These are phyloP conservation scores for Manis javanica DNA, from an alignment of 2,797 vertebrate species.

Conservation along the genomic window DNA sequence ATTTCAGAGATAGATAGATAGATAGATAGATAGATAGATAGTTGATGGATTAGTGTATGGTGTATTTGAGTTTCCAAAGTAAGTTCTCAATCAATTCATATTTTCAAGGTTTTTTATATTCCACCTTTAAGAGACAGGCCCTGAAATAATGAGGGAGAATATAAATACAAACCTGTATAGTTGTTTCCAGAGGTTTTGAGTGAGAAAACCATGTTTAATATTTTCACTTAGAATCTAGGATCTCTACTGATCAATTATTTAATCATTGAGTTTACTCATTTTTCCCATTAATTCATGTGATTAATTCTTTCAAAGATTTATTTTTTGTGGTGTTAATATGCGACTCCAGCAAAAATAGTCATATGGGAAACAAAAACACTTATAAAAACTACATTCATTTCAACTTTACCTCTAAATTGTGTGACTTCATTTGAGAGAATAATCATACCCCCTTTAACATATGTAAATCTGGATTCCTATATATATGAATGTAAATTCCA, in stretches of 20 bases:
- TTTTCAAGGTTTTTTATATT: neutral
- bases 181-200: neutral
- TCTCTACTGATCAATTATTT: neutral
- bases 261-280: neutral
- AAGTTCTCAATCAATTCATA: neutral
- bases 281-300: neutral
- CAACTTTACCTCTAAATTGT: neutral
- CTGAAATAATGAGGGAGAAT: neutral
- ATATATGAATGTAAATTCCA: neutral
- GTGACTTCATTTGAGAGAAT: neutral
- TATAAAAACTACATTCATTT: neutral
- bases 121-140: neutral
- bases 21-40: neutral
- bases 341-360: neutral
- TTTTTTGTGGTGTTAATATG: neutral
- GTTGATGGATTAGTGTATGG: neutral
- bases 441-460: neutral
- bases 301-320: neutral
- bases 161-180: neutral
- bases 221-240: neutral
- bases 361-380: neutral
- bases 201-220: neutral
- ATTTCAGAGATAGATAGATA: neutral
- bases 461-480: neutral
- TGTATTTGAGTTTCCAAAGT: neutral